These are phyloP conservation scores for Grantiella picta DNA, from an alignment of 2,113 vertebrate genomes.

Conservation along the genomic window DNA sequence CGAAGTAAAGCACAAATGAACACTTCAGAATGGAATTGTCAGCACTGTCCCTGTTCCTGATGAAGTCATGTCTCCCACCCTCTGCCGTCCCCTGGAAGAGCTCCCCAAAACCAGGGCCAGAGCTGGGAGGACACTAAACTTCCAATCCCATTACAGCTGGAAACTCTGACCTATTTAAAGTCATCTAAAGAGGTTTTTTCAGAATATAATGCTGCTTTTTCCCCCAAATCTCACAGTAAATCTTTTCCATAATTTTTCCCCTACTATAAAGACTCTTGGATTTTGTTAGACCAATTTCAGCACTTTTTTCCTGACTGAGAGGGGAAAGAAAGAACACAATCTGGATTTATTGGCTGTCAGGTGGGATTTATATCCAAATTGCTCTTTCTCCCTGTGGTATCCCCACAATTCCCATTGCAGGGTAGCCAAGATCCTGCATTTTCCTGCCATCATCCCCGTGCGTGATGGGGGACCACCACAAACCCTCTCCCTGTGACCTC, in stretches of 20 bases:
- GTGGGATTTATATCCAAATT: neutral
- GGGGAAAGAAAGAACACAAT: neutral
- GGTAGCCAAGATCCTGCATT: fast-evolving
- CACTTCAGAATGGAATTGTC: neutral
- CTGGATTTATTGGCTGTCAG: neutral
- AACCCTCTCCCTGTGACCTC: neutral
- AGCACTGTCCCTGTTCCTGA: neutral
- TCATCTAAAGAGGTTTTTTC: neutral
- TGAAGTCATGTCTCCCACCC: neutral
- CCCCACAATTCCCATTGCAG: neutral
- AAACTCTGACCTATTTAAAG: neutral
- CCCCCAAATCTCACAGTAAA: neutral
- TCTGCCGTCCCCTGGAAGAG: neutral
- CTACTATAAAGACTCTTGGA: neutral
- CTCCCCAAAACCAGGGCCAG: neutral
- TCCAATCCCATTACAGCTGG: neutral
- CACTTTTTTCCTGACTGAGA: neutral
- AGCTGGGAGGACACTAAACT: neutral
- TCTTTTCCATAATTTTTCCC: neutral
- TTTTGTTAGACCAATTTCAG: neutral
- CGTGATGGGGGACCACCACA: neutral
- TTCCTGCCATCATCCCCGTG: neutral
- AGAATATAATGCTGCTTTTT: neutral
- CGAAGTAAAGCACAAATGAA: neutral
- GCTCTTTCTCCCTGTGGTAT: neutral